A percentile compares a stretch with the other conserved stretches of the same genome.
phyloP scores from a whole-genome alignment of 1,140 invertebrate genomes.

The Globodera rostochiensis region DNA sequence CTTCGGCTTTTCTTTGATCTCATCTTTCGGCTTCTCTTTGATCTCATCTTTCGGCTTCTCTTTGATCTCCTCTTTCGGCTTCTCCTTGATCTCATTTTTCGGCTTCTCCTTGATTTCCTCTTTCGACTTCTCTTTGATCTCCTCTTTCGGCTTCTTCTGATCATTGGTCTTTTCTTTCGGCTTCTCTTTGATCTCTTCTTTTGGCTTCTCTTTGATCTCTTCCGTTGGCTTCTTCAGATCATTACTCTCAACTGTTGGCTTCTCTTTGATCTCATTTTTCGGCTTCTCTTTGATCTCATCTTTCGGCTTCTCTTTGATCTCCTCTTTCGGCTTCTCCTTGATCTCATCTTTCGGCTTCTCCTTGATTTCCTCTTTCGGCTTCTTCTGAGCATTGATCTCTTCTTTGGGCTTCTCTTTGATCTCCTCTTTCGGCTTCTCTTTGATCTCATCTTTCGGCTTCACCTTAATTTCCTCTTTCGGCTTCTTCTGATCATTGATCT shows the following conservation, averaged over 20 bases:
- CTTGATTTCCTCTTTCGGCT: not conserved
- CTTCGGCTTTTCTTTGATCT: not conserved
- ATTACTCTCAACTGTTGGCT: too few species aligned
- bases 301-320: not conserved
- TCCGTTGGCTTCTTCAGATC: too few species aligned
- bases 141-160: not conserved
- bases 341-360: constrained; percentile 5
- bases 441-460: not conserved
- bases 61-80: not conserved
- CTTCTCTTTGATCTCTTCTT: not conserved
- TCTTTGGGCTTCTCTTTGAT: not conserved
- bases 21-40: not conserved
- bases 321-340: not conserved
- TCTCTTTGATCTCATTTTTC: not conserved
- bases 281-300: not conserved
- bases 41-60: not conserved
- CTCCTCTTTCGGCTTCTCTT: not conserved
- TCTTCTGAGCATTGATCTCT: not conserved
- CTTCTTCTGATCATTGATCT: not conserved
- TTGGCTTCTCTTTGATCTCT: not conserved
- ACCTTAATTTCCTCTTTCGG: not conserved
- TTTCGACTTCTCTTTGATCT: not conserved
- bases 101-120: not conserved
- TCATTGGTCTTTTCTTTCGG: not conserved
- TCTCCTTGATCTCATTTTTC: not conserved